A percentile compares a stretch with the other conserved stretches of the same genome.
phyloP scores from a whole-genome alignment of 2,113 vertebrate species.

The Falcunculus frontatus region DNA sequence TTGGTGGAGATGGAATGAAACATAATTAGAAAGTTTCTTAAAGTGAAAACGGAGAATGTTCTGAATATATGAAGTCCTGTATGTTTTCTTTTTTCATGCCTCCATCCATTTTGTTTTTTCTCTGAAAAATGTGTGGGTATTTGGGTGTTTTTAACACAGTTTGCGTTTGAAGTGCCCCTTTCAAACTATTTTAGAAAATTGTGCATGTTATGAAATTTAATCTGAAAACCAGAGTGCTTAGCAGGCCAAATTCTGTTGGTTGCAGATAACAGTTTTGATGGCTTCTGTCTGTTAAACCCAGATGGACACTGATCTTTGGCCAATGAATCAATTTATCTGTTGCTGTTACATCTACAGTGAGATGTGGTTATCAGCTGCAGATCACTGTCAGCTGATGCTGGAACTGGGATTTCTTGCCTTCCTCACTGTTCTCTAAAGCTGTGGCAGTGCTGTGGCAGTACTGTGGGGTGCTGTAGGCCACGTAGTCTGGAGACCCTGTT shows the following conservation, averaged over 20 bases:
- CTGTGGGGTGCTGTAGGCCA: background rate
- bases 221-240: background rate
- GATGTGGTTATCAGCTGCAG: background rate
- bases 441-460: background rate
- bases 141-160: background rate
- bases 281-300: background rate
- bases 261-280: background rate
- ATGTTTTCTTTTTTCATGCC: background rate
- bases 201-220: background rate
- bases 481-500: background rate
- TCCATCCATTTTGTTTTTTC: background rate
- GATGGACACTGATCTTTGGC: background rate
- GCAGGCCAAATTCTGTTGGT: background rate
- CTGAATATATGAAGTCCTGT: background rate
- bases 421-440: background rate
- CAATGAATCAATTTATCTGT: background rate
- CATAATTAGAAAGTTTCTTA: background rate
- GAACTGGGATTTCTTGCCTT: background rate
- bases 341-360: background rate
- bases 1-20: background rate
- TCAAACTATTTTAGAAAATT: background rate
- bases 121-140: background rate
- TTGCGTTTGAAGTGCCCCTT: background rate
- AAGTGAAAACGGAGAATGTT: background rate
- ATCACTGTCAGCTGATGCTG: background rate